Conservation (phyloP, 2,888 invertebrate genomes). For the Pegoplata infirma region DNA sequence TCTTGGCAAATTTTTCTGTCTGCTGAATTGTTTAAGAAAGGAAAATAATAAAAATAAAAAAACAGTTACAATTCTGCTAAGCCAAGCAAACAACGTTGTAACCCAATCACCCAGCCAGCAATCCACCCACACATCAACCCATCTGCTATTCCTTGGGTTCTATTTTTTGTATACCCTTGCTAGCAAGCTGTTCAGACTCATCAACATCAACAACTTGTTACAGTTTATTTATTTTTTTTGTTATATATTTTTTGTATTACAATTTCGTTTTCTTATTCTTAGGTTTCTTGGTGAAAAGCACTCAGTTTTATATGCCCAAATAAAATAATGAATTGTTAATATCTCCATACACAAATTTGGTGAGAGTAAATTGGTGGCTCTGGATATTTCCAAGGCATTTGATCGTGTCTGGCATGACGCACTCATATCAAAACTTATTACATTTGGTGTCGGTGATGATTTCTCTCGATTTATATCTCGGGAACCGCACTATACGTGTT, state of each 20-base stretch:
- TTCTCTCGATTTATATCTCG: no score
- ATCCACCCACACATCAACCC: no score
- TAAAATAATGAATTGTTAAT: no score
- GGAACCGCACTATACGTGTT: no score
- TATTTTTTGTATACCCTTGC: conserved; percentile 8
- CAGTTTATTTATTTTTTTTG: conserved; percentile 27
- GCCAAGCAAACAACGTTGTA: conserved; percentile 15
- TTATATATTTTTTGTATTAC: conserved; percentile 17
- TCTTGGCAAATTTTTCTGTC: conserved; percentile 57
- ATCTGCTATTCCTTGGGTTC: conserved; percentile 30
- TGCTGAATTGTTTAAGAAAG: conserved; percentile 49
- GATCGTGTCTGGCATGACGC: no score
- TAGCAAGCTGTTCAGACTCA: conserved; percentile 51
- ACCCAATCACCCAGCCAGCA: neutral
- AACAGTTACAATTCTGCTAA: conserved; percentile 47
- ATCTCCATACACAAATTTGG: no score
- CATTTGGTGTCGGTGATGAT: no score
- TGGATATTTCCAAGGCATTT: no score
- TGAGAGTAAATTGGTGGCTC: no score
- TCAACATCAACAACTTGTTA: conserved; percentile 61
- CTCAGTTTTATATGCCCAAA: conserved; percentile 31
- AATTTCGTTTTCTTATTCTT: neutral
- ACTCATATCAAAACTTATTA: no score
- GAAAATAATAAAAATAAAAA: conserved; percentile 7
- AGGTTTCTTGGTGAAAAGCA: neutral